Base-by-base conservation (phyloP, 1,140 invertebrate species). In the Pteromalus puparum region DNA sequence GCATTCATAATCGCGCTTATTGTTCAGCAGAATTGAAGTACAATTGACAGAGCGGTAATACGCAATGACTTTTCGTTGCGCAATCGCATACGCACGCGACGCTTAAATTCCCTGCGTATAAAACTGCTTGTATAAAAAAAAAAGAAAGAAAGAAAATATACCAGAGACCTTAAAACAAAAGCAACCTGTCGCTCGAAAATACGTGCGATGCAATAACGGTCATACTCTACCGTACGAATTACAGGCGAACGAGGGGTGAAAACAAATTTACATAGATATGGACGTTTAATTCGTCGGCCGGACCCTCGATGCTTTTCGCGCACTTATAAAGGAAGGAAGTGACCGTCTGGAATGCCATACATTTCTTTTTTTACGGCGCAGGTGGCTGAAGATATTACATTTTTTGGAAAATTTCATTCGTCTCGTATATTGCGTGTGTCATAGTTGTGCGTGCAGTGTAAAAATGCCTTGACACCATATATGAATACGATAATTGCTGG, bases 1-100 rank as follows among this genome's bases (percentile, higher is more conserved):
- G 48, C 72, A 82, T 75, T 75, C 30, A 82, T 82, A 82, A 82
- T 82, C n/a, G 70, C 13, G 21, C 72, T 82, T 82, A 82, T 82
- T 82, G 81, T 82, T 75, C 81, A 28, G 48, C 48, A 21, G 30
- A 24, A 82, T 82, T 82, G 21, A 75, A 42, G 72, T 75, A 82
- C 81, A 82, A 82, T 82, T 75, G 81, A 46, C 21, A 28, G n/a
- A n/a, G 24, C 34, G 13, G 73, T 30, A 73, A 73, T 38, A 73
- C 72, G 72, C 34, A 72, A 48, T 73, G 21, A 21, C 65, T 70
- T 81, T 38, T 74, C 46, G 53, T 81, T 73, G 26, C 24, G 38
- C 21, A 73, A 46, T 81, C 72, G 18, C 26, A 30, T 81, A 53
- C 10, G 68, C 21, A 7, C 24, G 1, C 10, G 21, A n/a, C 26